Base-by-base conservation (phyloP, 2,797 vertebrate genomes). In the Hipposideros larvatus region DNA sequence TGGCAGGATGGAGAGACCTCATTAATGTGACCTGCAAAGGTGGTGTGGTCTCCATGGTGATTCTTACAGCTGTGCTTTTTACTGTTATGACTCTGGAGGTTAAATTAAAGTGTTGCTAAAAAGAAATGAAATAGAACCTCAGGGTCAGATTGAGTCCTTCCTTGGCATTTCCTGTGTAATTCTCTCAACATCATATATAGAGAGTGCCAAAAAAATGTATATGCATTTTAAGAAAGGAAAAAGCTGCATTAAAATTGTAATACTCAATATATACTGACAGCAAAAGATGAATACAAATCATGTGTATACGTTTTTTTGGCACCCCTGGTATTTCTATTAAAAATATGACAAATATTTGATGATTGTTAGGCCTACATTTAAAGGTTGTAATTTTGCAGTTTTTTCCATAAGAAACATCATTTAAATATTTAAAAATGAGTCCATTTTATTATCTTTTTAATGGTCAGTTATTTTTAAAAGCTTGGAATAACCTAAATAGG, bases 81-180 rank as follows among this genome's bases (percentile, higher is more conserved):
- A 87, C 68, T 31, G 21, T 43, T 68, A 86, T 46, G 31, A 84
- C 59, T 82, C 73, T 48, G 28, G 73, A 74, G 68, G 5, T 88
- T 91, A 95, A 92, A 87, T 77, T 77, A 65, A 82, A 86, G 46
- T 66, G 16, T 43, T 37, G 7, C 68, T 82, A 46, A 77, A 92
- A 91, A 85, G 41, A 91, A 96, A 71, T 85, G 16, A 91, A 91
- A 80, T 84, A 61, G 65, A 75, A 71, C 6, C 57, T 80, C 43
- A 77, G 31, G 8, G 24, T 87, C 57, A 79, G 73, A 79, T 21
- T 79, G 59, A 74, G 43, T n/a, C 37, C 53, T 90, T 91, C 48
- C n/a, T 87, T 83, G 55, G 28, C 61, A 65, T 94, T 78, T 87
- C 46, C 26, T 77, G 7, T 73, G 4, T 41, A 73, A 83, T 61